These are phyloP conservation scores for Diacarnus erythraeanus DNA, from an alignment of 37 sponge, comb jelly and placozoan species.

Conservation along the genomic window DNA sequence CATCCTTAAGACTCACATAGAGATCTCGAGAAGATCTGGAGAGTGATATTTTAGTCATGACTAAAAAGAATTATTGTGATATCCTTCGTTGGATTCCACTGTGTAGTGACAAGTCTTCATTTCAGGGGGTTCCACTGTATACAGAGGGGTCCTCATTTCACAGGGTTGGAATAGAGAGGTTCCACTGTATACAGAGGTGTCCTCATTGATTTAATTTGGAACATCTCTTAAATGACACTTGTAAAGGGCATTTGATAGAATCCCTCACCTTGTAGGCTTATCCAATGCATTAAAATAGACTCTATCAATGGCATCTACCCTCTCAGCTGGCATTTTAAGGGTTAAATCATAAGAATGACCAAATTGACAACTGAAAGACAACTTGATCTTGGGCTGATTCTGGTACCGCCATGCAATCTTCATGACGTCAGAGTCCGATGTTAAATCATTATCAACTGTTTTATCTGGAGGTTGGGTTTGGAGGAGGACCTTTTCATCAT, in stretches of 20 bases:
- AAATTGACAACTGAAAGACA: constrained; percentile 54
- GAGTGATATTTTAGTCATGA: not conserved
- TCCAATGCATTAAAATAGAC: constrained; percentile 22
- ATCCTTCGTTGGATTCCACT: not conserved
- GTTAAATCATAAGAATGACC: constrained; percentile 73
- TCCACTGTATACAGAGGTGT: not conserved
- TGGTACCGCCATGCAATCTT: constrained; percentile 88
- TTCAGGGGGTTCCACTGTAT: not conserved
- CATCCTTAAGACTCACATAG: constrained; percentile 5
- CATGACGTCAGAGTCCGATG: constrained; percentile 26
- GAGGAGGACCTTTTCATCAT: constrained; percentile 8
- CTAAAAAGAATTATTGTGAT: not conserved
- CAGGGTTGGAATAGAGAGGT: not conserved
- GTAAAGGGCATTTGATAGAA: no score
- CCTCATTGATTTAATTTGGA: no score
- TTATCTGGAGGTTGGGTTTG: not conserved
- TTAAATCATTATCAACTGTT: not conserved
- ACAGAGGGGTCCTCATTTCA: not conserved
- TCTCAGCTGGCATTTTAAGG: constrained; percentile 23
- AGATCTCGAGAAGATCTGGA: constrained; percentile 14
- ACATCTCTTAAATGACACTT: no score
- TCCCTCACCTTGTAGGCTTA: not conserved
- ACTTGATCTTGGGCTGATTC: constrained; percentile 61
- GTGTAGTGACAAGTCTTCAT: not conserved
- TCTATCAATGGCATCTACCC: constrained; percentile 29